These are phyloP conservation scores for Sinosuthora webbiana DNA, from an alignment of 2,113 vertebrate genomes.

Conservation along the genomic window DNA sequence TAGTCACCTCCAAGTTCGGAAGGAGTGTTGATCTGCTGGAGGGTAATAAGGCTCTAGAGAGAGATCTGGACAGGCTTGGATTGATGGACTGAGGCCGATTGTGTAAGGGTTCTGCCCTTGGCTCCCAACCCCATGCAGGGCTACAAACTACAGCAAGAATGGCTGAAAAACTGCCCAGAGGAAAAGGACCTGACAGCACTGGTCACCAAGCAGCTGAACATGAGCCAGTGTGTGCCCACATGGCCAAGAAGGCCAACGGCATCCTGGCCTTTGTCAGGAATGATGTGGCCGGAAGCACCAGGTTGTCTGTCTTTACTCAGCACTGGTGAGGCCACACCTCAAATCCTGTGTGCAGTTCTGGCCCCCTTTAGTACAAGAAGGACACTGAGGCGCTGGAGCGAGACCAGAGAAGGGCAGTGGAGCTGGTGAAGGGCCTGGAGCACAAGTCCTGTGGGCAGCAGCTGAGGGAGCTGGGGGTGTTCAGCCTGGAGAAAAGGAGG, in stretches of 20 bases:
- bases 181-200: not conserved
- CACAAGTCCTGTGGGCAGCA: too few species aligned
- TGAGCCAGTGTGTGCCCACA: not conserved
- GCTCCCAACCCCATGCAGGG: not conserved
- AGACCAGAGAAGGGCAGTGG: not conserved
- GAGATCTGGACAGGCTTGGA: not conserved
- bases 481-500: not conserved
- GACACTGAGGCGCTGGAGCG: fast-evolving
- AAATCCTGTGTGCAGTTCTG: not conserved
- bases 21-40: not conserved
- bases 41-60: not conserved
- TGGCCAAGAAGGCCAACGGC: not conserved
- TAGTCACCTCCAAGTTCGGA: not conserved
- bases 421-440: not conserved
- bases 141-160: not conserved
- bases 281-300: not conserved
- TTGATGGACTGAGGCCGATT: not conserved
- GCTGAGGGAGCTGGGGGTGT: not conserved
- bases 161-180: not conserved
- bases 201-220: not conserved
- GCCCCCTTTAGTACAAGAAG: not conserved
- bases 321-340: not conserved
- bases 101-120: not conserved
- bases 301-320: not conserved
- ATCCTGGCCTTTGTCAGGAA: not conserved